These are phyloP conservation scores for Diabrotica virgifera DNA, from an alignment of 1,140 invertebrate species.

Conservation along the genomic window DNA sequence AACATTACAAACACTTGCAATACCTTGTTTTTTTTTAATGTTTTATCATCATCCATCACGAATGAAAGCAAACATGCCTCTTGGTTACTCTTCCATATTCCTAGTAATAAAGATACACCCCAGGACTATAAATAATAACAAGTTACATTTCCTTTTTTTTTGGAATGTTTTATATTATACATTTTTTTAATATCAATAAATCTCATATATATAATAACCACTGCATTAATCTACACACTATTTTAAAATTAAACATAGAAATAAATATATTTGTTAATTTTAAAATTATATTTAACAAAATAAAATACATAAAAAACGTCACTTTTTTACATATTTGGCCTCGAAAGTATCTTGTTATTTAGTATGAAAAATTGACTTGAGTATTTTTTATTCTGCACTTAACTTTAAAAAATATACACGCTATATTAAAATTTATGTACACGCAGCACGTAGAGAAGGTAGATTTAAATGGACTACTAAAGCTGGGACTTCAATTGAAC, in stretches of 20 bases:
- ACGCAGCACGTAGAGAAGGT: not conserved
- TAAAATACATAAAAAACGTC: constrained; percentile 22
- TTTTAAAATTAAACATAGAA: constrained; percentile 9
- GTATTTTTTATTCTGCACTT: constrained; percentile 18
- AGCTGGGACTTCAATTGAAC: too few species aligned
- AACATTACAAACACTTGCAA: too few species aligned
- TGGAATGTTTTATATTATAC: constrained; percentile 17
- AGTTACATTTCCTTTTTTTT: constrained; percentile 5
- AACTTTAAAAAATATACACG: constrained; percentile 21
- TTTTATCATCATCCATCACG: too few species aligned
- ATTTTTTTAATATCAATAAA: constrained; percentile 22
- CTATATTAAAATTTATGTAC: constrained; percentile 21
- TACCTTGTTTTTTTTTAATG: too few species aligned
- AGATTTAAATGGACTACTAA: not conserved
- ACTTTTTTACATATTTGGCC: constrained; percentile 22
- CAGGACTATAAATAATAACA: too few species aligned
- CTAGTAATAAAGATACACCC: too few species aligned
- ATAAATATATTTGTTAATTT: constrained; percentile 20
- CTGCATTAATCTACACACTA: constrained; percentile 6
- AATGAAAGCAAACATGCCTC: too few species aligned
- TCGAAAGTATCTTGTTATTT: constrained; percentile 14
- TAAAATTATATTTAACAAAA: constrained; percentile 20
- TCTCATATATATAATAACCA: constrained; percentile 15
- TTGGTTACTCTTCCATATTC: too few species aligned
- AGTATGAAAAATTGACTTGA: constrained; percentile 20